Conservation (phyloP, 1,140 invertebrate genomes). For the Drosophila chauvacae region DNA sequence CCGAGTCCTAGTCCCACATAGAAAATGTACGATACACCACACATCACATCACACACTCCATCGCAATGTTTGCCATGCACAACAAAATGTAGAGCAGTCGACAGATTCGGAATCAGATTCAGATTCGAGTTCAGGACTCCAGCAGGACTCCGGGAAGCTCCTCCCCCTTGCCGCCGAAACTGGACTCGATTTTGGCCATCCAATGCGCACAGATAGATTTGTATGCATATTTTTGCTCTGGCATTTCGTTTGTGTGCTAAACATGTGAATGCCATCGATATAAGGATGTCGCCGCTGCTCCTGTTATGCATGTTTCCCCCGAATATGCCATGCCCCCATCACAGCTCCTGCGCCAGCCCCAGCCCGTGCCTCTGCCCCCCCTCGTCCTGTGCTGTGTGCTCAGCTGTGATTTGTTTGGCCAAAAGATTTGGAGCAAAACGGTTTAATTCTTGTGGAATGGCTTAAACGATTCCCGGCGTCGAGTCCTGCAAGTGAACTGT, state of each 20-base stretch:
- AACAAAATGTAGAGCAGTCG: conserved; percentile 79
- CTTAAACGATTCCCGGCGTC: conserved; percentile 37
- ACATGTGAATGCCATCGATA: conserved; percentile 79
- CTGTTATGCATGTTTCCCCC: conserved; percentile 53
- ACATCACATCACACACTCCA: conserved; percentile 41
- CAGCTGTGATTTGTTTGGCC: conserved; percentile 68
- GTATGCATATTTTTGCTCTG: conserved; percentile 81
- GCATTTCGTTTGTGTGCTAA: conserved; percentile 81
- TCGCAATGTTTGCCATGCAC: conserved; percentile 72
- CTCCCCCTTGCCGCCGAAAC: conserved; percentile 17
- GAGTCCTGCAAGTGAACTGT: conserved; percentile 11
- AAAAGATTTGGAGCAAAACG: conserved; percentile 53
- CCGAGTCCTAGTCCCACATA: conserved; percentile 53
- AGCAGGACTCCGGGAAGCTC: conserved; percentile 10
- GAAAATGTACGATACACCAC: conserved; percentile 65
- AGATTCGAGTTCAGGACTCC: conserved; percentile 67
- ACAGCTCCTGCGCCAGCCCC: neutral
- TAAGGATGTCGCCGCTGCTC: conserved; percentile 69
- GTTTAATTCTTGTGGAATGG: conserved; percentile 53
- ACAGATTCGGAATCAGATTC: conserved; percentile 53
- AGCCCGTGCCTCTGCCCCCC: neutral
- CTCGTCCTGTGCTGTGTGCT: conserved; percentile 31
- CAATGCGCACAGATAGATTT: conserved; percentile 75
- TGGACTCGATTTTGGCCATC: conserved; percentile 61
- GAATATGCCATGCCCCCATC: neutral